These are phyloP conservation scores for Entomyzon cyanotis DNA, from an alignment of 2,113 vertebrate species.

Conservation along the genomic window DNA sequence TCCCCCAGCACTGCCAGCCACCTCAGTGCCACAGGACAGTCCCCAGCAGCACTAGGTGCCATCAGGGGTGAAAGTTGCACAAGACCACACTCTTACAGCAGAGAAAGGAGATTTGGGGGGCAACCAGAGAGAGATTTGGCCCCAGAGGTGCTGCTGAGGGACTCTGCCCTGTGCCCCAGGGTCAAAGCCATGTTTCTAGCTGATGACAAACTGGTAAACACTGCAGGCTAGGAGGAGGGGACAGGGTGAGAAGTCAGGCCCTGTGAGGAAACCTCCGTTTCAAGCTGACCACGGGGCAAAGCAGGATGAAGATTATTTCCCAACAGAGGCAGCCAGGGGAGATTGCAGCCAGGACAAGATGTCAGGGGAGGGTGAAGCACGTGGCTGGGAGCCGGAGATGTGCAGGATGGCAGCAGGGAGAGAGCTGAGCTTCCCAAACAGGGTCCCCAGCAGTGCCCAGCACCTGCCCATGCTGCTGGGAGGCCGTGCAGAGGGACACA, in stretches of 20 bases:
- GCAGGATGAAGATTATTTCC: background rate
- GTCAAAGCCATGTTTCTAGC: background rate
- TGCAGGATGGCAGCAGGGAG: background rate
- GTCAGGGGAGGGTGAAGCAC: background rate
- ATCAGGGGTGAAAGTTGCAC: background rate
- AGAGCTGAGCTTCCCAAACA: background rate
- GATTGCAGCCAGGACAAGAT: fast-evolving
- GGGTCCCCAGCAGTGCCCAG: background rate
- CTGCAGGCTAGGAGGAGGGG: background rate
- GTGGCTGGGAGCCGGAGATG: background rate
- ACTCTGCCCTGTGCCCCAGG: background rate
- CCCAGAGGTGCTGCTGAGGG: background rate
- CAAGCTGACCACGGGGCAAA: background rate
- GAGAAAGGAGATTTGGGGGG: background rate
- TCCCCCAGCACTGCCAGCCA: background rate
- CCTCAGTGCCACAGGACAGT: background rate
- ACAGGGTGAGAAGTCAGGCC: background rate
- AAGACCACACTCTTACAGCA: fast-evolving
- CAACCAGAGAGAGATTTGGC: background rate
- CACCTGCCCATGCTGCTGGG: background rate
- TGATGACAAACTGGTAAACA: background rate
- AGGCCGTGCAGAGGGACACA: background rate
- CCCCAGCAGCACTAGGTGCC: background rate
- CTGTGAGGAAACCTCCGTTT: background rate
- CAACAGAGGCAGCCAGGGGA: background rate